Percentiles rank a stretch among this genome's conserved stretches.
Evolutionary conservation across 2,888 invertebrate species (phyloP).

Genomic region (Napeogenes sylphis): DNA sequence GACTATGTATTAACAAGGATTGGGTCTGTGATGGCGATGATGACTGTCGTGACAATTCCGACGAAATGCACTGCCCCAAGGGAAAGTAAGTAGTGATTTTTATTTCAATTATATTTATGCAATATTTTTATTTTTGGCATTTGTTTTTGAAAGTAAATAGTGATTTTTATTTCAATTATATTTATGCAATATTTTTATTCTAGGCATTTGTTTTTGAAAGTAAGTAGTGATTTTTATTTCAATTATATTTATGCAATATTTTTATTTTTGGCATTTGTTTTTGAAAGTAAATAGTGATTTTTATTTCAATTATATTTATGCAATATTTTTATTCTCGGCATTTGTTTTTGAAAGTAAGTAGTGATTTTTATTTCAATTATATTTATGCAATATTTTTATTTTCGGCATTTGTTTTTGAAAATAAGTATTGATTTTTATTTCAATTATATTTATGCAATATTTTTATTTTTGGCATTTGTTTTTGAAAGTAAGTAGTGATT

Average conservation of each 20-base stretch:
- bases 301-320: background rate
- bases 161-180: background rate
- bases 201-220: conserved; percentile 50
- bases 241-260: background rate
- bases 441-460: background rate
- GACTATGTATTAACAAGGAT: conserved; percentile 84
- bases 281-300: conserved; percentile 57
- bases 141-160: conserved; percentile 54
- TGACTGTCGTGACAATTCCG: conserved; percentile 88
- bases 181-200: background rate
- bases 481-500: conserved; percentile 71
- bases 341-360: conserved; percentile 72
- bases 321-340: background rate
- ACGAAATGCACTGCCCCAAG: conserved; percentile 85
- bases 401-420: too few species aligned
- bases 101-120: background rate
- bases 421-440: conserved; percentile 57
- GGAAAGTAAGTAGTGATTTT: conserved; percentile 73
- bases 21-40: conserved; percentile 89
- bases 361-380: background rate
- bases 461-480: too few species aligned
- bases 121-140: background rate
- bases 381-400: background rate
- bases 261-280: too few species aligned
- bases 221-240: conserved; percentile 55